Percentiles rank a stretch among this genome's conserved stretches.
These are phyloP conservation scores for Centroberyx gerrardi DNA, from an alignment of 2,797 vertebrate species.

Conservation along the genomic window DNA sequence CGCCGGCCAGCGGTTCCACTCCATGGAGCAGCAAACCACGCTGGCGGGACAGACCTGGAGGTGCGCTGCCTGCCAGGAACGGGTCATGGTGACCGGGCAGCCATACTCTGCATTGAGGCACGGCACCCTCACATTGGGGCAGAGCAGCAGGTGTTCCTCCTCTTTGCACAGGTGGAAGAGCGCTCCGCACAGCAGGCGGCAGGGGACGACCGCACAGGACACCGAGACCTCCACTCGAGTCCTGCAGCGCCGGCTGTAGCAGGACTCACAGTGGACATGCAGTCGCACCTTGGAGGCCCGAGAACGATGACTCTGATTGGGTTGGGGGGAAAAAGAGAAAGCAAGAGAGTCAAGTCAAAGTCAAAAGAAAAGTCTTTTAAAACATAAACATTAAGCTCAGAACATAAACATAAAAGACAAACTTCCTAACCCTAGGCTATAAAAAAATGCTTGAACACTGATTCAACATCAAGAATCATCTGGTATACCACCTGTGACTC, in stretches of 20 bases:
- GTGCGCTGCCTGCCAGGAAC: slow-evolving; percentile 90
- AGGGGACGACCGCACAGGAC: slow-evolving; percentile 89
- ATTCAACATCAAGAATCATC: not conserved
- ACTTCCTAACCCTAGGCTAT: too few species aligned
- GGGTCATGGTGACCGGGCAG: slow-evolving; percentile 92
- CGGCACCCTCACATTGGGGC: slow-evolving; percentile 91
- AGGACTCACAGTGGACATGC: slow-evolving; percentile 93
- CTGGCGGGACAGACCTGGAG: slow-evolving; percentile 94
- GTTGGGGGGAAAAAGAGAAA: not conserved
- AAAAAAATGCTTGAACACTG: not conserved
- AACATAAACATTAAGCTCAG: too few species aligned
- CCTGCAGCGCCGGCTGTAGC: slow-evolving; percentile 90
- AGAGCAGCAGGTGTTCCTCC: slow-evolving; percentile 92
- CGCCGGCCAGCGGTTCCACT: slow-evolving; percentile 95
- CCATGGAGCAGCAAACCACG: slow-evolving; percentile 93
- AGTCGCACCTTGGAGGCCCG: slow-evolving; percentile 60
- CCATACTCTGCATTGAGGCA: slow-evolving; percentile 93
- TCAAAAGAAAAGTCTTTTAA: not conserved
- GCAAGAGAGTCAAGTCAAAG: not conserved
- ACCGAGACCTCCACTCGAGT: slow-evolving; percentile 79
- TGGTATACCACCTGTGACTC: slow-evolving; percentile 33
- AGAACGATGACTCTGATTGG: slow-evolving; percentile 54
- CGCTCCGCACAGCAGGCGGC: slow-evolving; percentile 89
- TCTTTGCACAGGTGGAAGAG: slow-evolving; percentile 96
- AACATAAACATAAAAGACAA: too few species aligned